phyloP scores from a whole-genome alignment of 2,888 invertebrate species.

The Halictus ligatus region DNA sequence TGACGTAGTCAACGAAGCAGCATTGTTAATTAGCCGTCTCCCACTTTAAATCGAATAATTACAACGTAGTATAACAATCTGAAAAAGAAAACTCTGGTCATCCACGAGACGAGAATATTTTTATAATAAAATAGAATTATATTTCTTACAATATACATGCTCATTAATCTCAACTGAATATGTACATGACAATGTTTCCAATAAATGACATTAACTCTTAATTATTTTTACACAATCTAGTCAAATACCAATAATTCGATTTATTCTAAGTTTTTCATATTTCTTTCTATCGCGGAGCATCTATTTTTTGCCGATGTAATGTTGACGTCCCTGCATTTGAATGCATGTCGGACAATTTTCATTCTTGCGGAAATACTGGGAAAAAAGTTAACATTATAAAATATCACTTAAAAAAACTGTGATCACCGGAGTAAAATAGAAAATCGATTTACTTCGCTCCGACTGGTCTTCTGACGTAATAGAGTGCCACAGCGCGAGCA shows the following conservation, averaged over 20 bases:
- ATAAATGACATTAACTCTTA: neutral
- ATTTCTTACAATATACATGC: slow-evolving; percentile 8
- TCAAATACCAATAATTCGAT: neutral
- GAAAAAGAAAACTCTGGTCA: neutral
- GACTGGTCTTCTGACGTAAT: slow-evolving; percentile 9
- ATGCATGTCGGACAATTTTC: slow-evolving; percentile 43
- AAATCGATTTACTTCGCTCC: neutral
- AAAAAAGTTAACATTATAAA: slow-evolving; percentile 12
- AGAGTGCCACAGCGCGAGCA: slow-evolving; percentile 28
- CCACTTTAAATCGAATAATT: neutral
- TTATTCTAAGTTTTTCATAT: neutral
- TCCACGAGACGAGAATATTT: neutral
- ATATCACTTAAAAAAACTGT: neutral
- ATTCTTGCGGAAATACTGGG: slow-evolving; percentile 32
- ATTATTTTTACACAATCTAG: neutral
- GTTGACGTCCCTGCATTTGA: neutral
- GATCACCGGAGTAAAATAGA: neutral
- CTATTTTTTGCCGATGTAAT: neutral
- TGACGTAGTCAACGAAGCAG: neutral
- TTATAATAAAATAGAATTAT: slow-evolving; percentile 8
- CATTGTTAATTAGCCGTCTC: neutral
- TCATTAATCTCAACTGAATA: neutral
- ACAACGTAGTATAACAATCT: neutral
- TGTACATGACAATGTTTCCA: slow-evolving; percentile 5
- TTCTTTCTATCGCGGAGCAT: neutral